Percentiles rank a stretch among this genome's conserved stretches.
Evolutionary conservation across 1,140 invertebrate species (phyloP).

Genomic region (Leptinotarsa defecta): DNA sequence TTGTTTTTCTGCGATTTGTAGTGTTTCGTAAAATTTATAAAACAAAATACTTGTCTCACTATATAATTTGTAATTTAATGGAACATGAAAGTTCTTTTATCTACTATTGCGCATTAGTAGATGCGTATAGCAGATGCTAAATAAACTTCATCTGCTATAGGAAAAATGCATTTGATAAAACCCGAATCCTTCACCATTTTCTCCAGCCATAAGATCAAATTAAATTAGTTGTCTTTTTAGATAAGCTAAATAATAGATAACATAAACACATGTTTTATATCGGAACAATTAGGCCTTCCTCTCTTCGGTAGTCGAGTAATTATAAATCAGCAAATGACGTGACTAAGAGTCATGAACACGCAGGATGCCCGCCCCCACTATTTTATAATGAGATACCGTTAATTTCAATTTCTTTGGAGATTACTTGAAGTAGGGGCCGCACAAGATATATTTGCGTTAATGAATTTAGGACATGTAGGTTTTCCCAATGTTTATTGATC

Average conservation of each 20-base stretch:
- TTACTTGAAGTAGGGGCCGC: not conserved
- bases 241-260: not conserved
- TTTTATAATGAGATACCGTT: not conserved
- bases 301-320: not conserved
- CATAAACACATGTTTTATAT: slow-evolving; percentile 2
- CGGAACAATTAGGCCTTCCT: not conserved
- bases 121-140: no score
- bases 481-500: no score
- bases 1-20: no score
- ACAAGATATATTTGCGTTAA: not conserved
- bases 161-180: no score
- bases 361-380: not conserved
- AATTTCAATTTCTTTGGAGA: not conserved
- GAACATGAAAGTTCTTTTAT: no score
- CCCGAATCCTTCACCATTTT: not conserved
- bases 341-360: slow-evolving; percentile 2
- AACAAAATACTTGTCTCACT: no score
- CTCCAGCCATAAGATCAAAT: not conserved
- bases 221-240: not conserved
- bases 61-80: no score
- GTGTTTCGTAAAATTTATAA: no score
- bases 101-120: no score
- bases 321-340: slow-evolving; percentile 4
- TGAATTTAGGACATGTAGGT: not conserved
- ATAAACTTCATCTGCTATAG: no score